Conservation (phyloP, 2,888 invertebrate genomes). For the Archips crataeganus region DNA sequence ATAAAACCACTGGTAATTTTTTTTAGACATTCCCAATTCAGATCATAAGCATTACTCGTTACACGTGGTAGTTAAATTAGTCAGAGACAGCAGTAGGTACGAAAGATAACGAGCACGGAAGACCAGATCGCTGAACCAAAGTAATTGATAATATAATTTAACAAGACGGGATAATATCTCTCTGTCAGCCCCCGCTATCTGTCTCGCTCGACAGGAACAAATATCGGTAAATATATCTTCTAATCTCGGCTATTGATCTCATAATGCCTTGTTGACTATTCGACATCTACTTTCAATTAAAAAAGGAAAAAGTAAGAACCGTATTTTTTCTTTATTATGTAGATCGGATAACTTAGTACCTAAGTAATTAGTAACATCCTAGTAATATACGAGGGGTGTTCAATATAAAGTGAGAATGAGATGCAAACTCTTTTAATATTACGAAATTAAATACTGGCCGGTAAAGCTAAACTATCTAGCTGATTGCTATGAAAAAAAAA, state of each 20-base stretch:
- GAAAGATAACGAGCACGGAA: conserved; percentile 65
- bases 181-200: conserved; percentile 70
- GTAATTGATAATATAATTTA: conserved; percentile 80
- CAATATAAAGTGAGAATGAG: too few relatives aligned
- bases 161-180: conserved; percentile 77
- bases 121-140: conserved; percentile 63
- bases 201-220: conserved; percentile 71
- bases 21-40: too few relatives aligned
- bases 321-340: neutral
- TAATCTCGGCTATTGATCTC: conserved; percentile 61
- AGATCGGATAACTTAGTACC: too few relatives aligned
- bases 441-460: too few relatives aligned
- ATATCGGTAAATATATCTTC: conserved; percentile 71
- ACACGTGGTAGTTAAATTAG: conserved; percentile 47
- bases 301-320: neutral
- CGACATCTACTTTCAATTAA: conserved; percentile 31
- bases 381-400: too few relatives aligned
- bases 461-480: too few relatives aligned
- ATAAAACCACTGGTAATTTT: too few relatives aligned
- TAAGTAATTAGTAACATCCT: too few relatives aligned
- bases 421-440: too few relatives aligned
- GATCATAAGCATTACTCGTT: conserved; percentile 42
- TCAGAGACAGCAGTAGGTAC: conserved; percentile 52
- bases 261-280: conserved; percentile 48
- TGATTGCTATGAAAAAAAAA: too few relatives aligned